Base-by-base conservation (phyloP, 2,888 invertebrate genomes). In the Nipponacmea schrenckii region DNA sequence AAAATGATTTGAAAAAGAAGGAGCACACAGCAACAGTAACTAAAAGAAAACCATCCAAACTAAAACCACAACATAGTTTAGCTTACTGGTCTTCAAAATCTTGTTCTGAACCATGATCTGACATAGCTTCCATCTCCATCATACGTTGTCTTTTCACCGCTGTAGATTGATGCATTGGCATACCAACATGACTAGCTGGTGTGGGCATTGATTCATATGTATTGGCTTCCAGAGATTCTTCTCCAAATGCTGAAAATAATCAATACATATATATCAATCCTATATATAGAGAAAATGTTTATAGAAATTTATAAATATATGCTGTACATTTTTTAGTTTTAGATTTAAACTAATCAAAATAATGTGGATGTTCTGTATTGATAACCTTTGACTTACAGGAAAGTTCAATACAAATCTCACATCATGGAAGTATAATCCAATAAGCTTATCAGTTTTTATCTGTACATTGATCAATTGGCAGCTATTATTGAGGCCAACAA, bases 1-100 rank as follows among this genome's bases (percentile, higher is more conserved):
- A 31, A 64, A 64, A 62, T 64, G 64, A 69, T 48, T 64, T 67
- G 68, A 71, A 71, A 75, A 67, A 74, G 71, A 70, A 63, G 70
- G 71, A 68, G 64, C 62, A 73, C 71, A 74, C 73, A 73, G 74
- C 71, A 74, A 72, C 68, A 71, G 68, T 71, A 70, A 74, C 46
- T 56, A 68, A 65, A 69, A 68, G 68, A 72, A 74, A 69, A 46
- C 39, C 24, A 69, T 73, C 64, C 10, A 63, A 56, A 68, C 70
- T 24, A 20, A 46, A 62, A 31, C n/a, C 50, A 39, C n/a, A 64
- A 20, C 27, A 67, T 17, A 68, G 20, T 31, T n/a, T 50, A 20
- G 83, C 85, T 81, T 77, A 85, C 81, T 82, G 81, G 62, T 83
- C 83, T 64, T 83, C 81, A 48, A 81, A 84, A 64, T 83, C 82